These are phyloP conservation scores for Cyprinus carpio DNA, from an alignment of 2,113 vertebrate genomes.

Conservation along the genomic window DNA sequence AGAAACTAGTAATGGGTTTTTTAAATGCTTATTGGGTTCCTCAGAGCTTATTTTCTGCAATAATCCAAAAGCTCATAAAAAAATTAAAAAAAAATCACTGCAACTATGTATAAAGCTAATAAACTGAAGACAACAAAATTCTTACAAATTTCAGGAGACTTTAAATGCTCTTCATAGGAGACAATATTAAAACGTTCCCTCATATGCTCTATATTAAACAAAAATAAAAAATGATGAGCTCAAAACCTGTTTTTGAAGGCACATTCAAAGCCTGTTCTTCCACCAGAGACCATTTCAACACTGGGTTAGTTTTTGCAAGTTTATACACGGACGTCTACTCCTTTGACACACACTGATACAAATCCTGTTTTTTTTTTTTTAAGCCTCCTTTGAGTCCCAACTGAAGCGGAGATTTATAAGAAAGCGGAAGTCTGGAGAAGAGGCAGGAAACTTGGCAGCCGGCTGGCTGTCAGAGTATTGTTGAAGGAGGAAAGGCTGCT, in stretches of 20 bases:
- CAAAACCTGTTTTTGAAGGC: too few species aligned
- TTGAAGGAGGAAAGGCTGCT: slow-evolving; percentile 19
- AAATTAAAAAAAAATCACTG: too few species aligned
- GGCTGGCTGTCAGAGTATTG: slow-evolving; percentile 7
- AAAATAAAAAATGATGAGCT: too few species aligned
- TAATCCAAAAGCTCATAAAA: too few species aligned
- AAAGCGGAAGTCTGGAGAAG: slow-evolving; percentile 28
- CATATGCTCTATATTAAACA: too few species aligned
- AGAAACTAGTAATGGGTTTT: too few species aligned
- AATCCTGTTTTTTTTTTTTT: neutral
- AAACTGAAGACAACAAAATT: too few species aligned
- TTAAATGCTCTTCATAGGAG: too few species aligned
- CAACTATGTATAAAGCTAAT: too few species aligned
- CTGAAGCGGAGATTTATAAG: slow-evolving; percentile 12
- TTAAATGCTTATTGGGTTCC: neutral
- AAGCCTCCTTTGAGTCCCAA: neutral
- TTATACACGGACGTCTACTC: neutral
- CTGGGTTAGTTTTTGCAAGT: neutral
- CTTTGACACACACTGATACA: neutral
- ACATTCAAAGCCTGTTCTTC: neutral
- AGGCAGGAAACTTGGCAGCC: slow-evolving; percentile 36
- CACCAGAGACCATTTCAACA: neutral
- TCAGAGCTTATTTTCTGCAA: neutral
- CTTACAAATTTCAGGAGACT: too few species aligned
- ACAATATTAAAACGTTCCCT: too few species aligned